A percentile compares a stretch with the other conserved stretches of the same genome.
Evolutionary conservation across 2,797 vertebrate species (phyloP).

Genomic region (Propithecus deckenii): DNA sequence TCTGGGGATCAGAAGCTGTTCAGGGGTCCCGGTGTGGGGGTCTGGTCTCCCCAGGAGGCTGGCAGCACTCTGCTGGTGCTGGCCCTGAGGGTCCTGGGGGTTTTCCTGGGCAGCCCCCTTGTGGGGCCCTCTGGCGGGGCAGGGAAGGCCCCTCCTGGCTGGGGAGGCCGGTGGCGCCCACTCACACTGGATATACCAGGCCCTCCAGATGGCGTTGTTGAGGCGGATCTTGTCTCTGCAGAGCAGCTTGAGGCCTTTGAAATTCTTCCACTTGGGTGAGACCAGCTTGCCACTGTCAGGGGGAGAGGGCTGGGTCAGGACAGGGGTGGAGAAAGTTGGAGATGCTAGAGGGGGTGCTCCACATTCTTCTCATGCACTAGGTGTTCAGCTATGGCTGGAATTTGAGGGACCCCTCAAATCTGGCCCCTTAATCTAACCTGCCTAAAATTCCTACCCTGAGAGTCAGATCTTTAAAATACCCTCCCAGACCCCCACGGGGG

Average conservation of each 20-base stretch:
- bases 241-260: constrained; percentile 95
- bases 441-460: neutral
- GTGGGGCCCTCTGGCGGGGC: neutral
- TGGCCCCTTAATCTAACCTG: neutral
- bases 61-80: neutral
- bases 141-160: neutral
- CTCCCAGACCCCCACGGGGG: neutral
- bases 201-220: constrained; percentile 99
- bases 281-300: constrained; percentile 93
- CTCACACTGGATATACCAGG: constrained; percentile 99
- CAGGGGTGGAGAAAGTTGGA: neutral
- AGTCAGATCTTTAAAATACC: neutral
- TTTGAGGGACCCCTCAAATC: neutral
- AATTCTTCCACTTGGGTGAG: constrained; percentile 99
- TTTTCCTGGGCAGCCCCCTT: neutral
- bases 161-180: neutral
- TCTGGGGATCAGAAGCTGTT: neutral
- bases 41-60: neutral
- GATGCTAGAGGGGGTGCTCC: neutral
- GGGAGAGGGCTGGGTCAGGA: constrained; percentile 9
- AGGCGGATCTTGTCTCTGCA: constrained; percentile 98
- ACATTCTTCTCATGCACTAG: neutral
- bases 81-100: neutral
- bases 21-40: neutral
- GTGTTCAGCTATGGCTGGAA: neutral